Percentiles rank a stretch among this genome's conserved stretches.
Conservation (phyloP, 2,113 vertebrate species). For the Peromyscus leucopus region DNA sequence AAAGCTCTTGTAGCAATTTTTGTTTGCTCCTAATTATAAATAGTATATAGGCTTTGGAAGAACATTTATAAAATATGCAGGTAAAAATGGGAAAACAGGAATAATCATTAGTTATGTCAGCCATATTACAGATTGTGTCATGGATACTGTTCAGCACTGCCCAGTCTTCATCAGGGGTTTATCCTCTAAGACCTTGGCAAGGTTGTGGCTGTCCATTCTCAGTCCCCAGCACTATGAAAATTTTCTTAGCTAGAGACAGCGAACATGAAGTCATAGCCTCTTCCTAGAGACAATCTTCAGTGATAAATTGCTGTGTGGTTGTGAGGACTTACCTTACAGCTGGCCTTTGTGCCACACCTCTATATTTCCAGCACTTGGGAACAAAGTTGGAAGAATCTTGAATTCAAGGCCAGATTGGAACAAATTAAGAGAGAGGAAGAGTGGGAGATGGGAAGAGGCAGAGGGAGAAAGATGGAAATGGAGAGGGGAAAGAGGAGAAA, state of each 20-base stretch:
- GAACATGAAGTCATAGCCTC: neutral
- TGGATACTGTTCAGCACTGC: neutral
- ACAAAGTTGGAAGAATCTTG: neutral
- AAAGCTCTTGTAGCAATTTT: conserved; percentile 8
- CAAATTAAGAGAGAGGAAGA: neutral
- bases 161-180: neutral
- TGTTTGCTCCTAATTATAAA: conserved; percentile 12
- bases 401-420: neutral
- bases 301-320: neutral
- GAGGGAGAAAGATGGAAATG: neutral
- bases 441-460: neutral
- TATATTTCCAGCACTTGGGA: neutral
- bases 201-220: neutral
- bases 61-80: neutral
- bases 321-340: neutral
- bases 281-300: neutral
- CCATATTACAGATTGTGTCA: neutral
- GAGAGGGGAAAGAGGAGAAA: rapidly evolving
- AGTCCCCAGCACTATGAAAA: neutral
- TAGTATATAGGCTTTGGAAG: neutral
- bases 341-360: neutral
- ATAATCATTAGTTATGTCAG: neutral
- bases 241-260: neutral
- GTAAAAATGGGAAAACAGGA: conserved; percentile 4
- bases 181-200: neutral